Evolutionary conservation across 2,888 invertebrate species (phyloP).

Genomic region (Zygothrica quintamaculata): DNA sequence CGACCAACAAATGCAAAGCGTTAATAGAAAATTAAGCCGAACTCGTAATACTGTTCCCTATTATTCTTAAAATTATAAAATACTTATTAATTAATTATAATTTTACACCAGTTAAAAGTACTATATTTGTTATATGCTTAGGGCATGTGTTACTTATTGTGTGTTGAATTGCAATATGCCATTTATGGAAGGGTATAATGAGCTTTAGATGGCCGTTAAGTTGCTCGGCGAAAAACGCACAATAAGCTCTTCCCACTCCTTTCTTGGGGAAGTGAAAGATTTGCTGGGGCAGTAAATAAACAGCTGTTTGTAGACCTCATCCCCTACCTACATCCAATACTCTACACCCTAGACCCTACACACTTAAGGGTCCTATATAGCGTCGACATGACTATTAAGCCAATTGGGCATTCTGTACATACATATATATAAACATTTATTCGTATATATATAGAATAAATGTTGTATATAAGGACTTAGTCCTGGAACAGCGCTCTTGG

Average conservation of each 20-base stretch:
- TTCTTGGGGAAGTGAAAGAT: background rate
- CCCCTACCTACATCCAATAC: conserved; percentile 36
- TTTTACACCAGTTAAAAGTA: too few relatives aligned
- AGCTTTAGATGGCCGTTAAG: conserved; percentile 63
- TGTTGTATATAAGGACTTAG: background rate
- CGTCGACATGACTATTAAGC: conserved; percentile 61
- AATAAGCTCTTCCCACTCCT: conserved; percentile 2
- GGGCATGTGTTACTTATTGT: too few relatives aligned
- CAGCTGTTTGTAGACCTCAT: conserved; percentile 33
- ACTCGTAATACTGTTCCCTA: too few relatives aligned
- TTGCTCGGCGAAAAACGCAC: conserved; percentile 22
- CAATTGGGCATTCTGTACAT: conserved; percentile 42
- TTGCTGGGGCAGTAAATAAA: conserved; percentile 30
- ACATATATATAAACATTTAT: too few relatives aligned
- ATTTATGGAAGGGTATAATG: conserved; percentile 15
- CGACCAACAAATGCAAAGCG: conserved; percentile 49
- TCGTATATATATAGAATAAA: background rate
- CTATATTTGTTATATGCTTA: too few relatives aligned
- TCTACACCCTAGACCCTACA: too few relatives aligned
- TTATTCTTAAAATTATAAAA: too few relatives aligned
- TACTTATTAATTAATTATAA: too few relatives aligned
- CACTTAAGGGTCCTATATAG: conserved; percentile 3
- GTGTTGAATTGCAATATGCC: background rate
- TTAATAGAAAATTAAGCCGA: conserved; percentile 3
- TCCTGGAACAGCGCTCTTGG: conserved; percentile 1